Evolutionary conservation across 2,888 invertebrate genomes (phyloP), one percentile per base, ranked within the genome.

Genomic region (Spilosoma lubricipeda): DNA sequence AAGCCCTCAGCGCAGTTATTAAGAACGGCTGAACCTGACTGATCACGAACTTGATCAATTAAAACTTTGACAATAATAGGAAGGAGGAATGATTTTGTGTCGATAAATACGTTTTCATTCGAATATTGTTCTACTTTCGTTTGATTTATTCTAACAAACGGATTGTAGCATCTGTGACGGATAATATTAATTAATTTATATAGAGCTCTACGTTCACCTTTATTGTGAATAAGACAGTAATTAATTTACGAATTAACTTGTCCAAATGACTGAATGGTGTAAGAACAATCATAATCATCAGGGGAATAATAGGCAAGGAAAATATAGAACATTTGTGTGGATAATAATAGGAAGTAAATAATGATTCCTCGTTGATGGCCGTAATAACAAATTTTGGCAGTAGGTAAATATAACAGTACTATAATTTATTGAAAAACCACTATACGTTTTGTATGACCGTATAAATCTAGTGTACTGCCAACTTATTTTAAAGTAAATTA

Each of bases 281-380:
- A 72, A 80, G 72, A 76, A 79, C 78, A 76, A 72, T 74, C 67
- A 82, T 79, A 81, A 82, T 85, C 84, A 85, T 80, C 76, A 80
- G 78, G 67, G 75, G 73, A 80, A 84, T 74, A 76, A 76, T 69
- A 77, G 75, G 48, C 80, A 80, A 87, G 82, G 82, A 83, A 86
- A 87, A 82, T 82, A 80, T 80, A 77, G 78, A 76, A 74, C 81
- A 80, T 85, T 74, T 45, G 84, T 83, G 86, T 80, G 80, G 82
- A 84, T 85, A 87, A 87, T 88, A 90, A 86, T 87, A 88, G 82
- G 84, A 85, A 88, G 86, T 88, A 89, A 88, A 87, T 87, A 87
- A 87, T 85, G 81, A 87, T 86, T 86, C 84, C 85, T 87, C 76
- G 82, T 77, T 85, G 86, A 82, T 85, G 83, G 80, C 73, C 77